phyloP scores from a whole-genome alignment of 2,888 invertebrate genomes.

The Hypena proboscidalis region DNA sequence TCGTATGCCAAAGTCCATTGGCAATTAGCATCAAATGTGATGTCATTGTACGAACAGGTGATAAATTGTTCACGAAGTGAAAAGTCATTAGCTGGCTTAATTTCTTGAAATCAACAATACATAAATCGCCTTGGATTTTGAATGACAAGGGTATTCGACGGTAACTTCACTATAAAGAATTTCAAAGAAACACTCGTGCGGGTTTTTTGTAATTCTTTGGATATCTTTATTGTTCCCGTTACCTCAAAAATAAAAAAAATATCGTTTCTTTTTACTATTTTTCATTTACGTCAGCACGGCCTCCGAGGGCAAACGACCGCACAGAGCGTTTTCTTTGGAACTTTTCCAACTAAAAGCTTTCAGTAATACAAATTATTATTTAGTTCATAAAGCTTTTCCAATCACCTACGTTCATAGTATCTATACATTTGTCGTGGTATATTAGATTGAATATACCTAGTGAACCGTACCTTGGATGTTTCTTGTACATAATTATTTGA shows the following conservation, averaged over 20 bases:
- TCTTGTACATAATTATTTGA: too few relatives aligned
- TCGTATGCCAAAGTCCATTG: too few relatives aligned
- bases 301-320: conserved; percentile 57
- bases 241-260: conserved; percentile 21
- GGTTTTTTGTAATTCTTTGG: conserved; percentile 4
- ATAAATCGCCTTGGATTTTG: too few relatives aligned
- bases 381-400: conserved; percentile 20
- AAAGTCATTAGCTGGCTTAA: conserved; percentile 17
- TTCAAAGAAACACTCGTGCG: conserved; percentile 28
- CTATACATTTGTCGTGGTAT: too few relatives aligned
- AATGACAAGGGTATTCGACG: too few relatives aligned
- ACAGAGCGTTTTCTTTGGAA: conserved; percentile 66
- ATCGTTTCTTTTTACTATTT: conserved; percentile 27
- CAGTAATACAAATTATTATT: conserved; percentile 29
- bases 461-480: too few relatives aligned
- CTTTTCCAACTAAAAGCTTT: conserved; percentile 56
- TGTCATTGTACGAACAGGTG: conserved; percentile 27
- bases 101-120: conserved; percentile 16
- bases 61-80: conserved; percentile 20
- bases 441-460: too few relatives aligned
- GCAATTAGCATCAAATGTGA: too few relatives aligned
- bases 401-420: not conserved
- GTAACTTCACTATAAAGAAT: too few relatives aligned
- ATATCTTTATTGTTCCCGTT: conserved; percentile 23
- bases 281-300: conserved; percentile 45